These are phyloP conservation scores for Junonia oenone DNA, from an alignment of 2,888 invertebrate genomes.

Conservation along the genomic window DNA sequence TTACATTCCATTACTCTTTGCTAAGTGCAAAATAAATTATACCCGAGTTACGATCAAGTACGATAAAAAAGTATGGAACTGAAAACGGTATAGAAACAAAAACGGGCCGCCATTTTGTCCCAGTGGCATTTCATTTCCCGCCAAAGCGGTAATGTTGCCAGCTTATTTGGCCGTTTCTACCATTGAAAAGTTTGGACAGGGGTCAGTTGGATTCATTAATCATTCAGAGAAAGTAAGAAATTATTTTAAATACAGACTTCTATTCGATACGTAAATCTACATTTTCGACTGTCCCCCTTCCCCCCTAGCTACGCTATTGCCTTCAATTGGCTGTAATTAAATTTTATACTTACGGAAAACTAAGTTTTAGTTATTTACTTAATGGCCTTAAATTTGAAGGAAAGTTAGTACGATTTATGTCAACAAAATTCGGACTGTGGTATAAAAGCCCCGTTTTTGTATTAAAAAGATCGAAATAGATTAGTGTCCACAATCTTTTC, in stretches of 20 bases:
- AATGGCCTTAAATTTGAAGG: too few relatives aligned
- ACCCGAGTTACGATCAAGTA: constrained; percentile 16
- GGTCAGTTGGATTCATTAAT: constrained; percentile 21
- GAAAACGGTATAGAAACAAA: constrained; percentile 20
- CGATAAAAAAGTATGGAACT: constrained; percentile 23
- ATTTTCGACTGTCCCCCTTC: too few relatives aligned
- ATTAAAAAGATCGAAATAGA: too few relatives aligned
- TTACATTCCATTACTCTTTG: constrained; percentile 27
- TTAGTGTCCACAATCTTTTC: too few relatives aligned
- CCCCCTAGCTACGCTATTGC: too few relatives aligned
- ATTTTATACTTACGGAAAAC: too few relatives aligned
- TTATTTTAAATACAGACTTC: neutral
- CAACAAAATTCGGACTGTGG: too few relatives aligned
- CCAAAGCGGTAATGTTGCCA: constrained; percentile 34
- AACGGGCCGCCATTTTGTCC: constrained; percentile 28
- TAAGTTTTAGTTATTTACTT: too few relatives aligned
- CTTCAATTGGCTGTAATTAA: too few relatives aligned
- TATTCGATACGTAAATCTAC: neutral
- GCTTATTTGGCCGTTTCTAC: constrained; percentile 21
- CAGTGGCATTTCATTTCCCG: constrained; percentile 31
- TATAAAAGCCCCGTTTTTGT: too few relatives aligned
- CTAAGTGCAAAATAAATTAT: constrained; percentile 28
- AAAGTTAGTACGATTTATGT: too few relatives aligned
- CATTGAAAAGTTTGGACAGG: constrained; percentile 17
- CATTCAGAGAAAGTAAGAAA: neutral